These are phyloP conservation scores for Lithobius niger DNA, from an alignment of 1,140 invertebrate species.

Conservation along the genomic window DNA sequence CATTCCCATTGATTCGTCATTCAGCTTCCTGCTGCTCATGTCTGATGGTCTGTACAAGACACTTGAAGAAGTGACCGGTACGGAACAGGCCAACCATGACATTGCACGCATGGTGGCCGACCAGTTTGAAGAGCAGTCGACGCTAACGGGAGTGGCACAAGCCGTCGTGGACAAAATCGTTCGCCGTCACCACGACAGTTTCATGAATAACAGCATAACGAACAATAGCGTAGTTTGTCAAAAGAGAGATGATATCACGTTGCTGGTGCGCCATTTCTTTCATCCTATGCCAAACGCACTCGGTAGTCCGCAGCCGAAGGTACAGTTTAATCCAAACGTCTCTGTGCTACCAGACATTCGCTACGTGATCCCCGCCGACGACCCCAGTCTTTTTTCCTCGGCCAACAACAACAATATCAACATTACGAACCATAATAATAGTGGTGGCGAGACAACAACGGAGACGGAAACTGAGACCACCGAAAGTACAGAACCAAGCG, in stretches of 20 bases:
- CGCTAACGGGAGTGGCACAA: slow-evolving; percentile 67
- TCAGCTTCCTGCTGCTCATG: slow-evolving; percentile 63
- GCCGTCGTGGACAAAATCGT: slow-evolving; percentile 74
- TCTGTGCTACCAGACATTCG: slow-evolving; percentile 7
- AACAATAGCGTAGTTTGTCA: slow-evolving; percentile 24
- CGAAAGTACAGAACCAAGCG: too few species aligned
- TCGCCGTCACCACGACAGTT: slow-evolving; percentile 65
- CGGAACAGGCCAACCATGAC: slow-evolving; percentile 63
- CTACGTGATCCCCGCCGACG: slow-evolving; percentile 18
- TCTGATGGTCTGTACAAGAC: slow-evolving; percentile 72
- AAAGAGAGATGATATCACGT: slow-evolving; percentile 62
- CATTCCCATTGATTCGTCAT: slow-evolving; percentile 56
- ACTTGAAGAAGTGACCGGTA: slow-evolving; percentile 62
- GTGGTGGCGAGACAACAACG: not conserved
- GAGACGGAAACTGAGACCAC: not conserved
- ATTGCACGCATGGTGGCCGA: slow-evolving; percentile 63
- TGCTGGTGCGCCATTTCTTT: slow-evolving; percentile 76
- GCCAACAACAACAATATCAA: too few species aligned
- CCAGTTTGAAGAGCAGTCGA: slow-evolving; percentile 63
- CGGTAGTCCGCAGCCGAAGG: too few species aligned
- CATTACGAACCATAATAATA: too few species aligned
- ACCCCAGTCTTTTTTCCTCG: slow-evolving; percentile 8
- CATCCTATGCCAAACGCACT: slow-evolving; percentile 51
- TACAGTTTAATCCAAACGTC: not conserved
- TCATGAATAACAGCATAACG: slow-evolving; percentile 37